Evolutionary conservation across 2,888 invertebrate genomes (phyloP).

Genomic region (Drosophila infuscata): DNA sequence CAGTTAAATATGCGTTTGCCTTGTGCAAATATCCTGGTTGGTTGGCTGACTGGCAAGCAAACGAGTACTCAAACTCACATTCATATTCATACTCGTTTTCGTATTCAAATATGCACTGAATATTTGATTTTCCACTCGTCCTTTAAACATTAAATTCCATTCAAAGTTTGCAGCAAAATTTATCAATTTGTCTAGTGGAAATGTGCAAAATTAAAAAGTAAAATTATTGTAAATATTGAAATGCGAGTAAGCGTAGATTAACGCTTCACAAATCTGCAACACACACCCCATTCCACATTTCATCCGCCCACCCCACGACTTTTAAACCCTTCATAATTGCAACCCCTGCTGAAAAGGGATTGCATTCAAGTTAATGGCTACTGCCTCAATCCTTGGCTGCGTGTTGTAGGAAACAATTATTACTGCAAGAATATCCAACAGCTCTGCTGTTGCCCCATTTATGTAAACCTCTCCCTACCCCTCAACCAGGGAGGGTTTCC

Average conservation of each 20-base stretch:
- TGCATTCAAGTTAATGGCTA: slow-evolving; percentile 40
- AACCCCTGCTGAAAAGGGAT: slow-evolving; percentile 21
- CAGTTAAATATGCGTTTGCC: slow-evolving; percentile 3
- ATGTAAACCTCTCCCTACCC: not conserved
- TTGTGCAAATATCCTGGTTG: slow-evolving; percentile 11
- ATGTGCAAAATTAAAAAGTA: slow-evolving; percentile 60
- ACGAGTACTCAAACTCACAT: slow-evolving; percentile 15
- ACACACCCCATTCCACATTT: not conserved
- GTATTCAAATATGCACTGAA: slow-evolving; percentile 24
- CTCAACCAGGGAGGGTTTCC: not conserved
- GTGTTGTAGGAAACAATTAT: slow-evolving; percentile 68
- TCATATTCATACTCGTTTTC: slow-evolving; percentile 32
- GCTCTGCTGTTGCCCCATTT: slow-evolving; percentile 13
- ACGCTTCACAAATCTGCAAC: slow-evolving; percentile 37
- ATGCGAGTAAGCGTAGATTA: slow-evolving; percentile 56
- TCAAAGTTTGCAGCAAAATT: slow-evolving; percentile 34
- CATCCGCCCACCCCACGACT: not conserved
- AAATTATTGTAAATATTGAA: not conserved
- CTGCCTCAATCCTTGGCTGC: slow-evolving; percentile 22
- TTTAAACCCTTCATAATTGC: slow-evolving; percentile 51
- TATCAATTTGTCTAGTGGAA: slow-evolving; percentile 59
- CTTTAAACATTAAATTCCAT: slow-evolving; percentile 60
- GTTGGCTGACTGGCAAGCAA: slow-evolving; percentile 14
- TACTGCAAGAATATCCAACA: slow-evolving; percentile 40
- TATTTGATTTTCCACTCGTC: slow-evolving; percentile 37